A percentile compares a stretch with the other conserved stretches of the same genome.
Evolutionary conservation across 2,797 vertebrate genomes (phyloP).

Genomic region (Melanotaenia pygmaea): DNA sequence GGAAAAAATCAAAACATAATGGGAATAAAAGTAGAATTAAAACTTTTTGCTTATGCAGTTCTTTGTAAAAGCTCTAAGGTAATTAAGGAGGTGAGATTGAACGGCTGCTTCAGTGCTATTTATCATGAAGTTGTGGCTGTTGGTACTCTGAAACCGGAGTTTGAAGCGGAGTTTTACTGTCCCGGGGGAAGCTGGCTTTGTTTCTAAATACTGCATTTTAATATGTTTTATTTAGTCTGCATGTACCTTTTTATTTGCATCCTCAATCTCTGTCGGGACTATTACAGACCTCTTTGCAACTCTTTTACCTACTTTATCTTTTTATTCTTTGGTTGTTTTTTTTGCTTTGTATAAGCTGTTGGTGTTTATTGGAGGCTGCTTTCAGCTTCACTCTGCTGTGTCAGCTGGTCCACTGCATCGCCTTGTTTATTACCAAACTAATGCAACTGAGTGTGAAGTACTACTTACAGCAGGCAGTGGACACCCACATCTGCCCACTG

Average conservation of each 20-base stretch:
- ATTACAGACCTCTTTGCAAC: neutral
- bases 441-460: neutral
- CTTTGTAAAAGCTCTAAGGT: neutral
- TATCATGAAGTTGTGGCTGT: conserved; percentile 8
- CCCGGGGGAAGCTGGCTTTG: neutral
- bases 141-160: conserved; percentile 3
- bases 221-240: conserved; percentile 2
- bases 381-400: neutral
- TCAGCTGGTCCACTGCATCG: neutral
- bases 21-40: conserved; percentile 27
- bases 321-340: neutral
- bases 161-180: neutral
- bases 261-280: neutral
- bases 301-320: neutral
- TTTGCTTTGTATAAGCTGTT: neutral
- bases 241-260: neutral
- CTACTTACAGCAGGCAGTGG: neutral
- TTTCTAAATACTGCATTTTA: conserved; percentile 12
- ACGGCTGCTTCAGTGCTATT: conserved; percentile 1
- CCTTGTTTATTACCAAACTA: neutral
- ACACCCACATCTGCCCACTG: neutral
- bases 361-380: neutral
- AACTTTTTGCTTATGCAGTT: conserved; percentile 19
- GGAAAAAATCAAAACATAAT: conserved; percentile 34
- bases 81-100: neutral